Conservation (phyloP, 2,797 vertebrate genomes). For the Vipera ursinii region DNA sequence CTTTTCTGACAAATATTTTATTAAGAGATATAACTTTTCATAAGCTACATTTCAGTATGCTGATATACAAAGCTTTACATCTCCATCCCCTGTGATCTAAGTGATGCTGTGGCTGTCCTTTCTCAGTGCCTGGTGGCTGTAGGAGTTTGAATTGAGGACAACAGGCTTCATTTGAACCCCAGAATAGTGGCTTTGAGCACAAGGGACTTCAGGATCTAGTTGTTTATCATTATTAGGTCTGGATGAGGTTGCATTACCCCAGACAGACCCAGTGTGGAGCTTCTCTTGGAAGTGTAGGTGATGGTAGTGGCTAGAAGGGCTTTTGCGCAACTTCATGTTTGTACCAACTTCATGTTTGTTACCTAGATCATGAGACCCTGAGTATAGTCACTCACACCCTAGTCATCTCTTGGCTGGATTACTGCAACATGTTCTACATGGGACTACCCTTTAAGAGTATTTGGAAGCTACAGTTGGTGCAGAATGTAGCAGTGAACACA, state of each 20-base stretch:
- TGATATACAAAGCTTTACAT: too few species aligned
- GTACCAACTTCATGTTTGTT: neutral
- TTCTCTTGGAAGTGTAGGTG: too few species aligned
- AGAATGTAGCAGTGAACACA: neutral
- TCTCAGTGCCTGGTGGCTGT: too few species aligned
- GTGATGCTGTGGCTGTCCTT: too few species aligned
- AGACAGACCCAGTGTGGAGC: too few species aligned
- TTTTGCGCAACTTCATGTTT: neutral
- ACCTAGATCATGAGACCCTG: neutral
- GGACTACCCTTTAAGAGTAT: neutral
- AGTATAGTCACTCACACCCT: neutral
- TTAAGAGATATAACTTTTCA: neutral
- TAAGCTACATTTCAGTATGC: neutral
- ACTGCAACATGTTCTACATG: neutral
- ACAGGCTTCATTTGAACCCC: too few species aligned
- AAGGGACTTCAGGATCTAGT: neutral
- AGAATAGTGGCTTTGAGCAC: too few species aligned
- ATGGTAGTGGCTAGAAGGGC: too few species aligned
- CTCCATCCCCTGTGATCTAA: too few species aligned
- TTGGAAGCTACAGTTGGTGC: neutral
- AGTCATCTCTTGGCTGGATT: neutral
- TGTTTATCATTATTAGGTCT: neutral
- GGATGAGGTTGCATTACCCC: neutral
- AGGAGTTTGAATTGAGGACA: too few species aligned
- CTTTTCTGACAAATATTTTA: neutral